Evolutionary conservation across 2,888 invertebrate species (phyloP), one percentile per base, ranked within the genome.

Genomic region (Liodrosophila aerea): DNA sequence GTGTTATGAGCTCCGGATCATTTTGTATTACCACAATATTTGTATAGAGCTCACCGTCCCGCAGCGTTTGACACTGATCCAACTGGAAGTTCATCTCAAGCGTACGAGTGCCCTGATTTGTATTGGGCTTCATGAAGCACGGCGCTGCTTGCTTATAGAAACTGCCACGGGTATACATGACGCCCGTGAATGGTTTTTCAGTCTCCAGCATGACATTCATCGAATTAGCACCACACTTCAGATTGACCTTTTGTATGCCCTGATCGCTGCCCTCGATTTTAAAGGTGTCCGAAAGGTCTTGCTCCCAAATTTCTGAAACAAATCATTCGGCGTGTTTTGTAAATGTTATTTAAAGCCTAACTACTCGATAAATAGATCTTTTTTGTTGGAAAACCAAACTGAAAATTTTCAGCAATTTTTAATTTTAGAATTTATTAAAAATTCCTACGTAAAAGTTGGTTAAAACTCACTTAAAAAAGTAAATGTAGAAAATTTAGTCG

Each of bases 11-110:
- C 72, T 93, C 93, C 43, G 93, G 93, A 87, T 94, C 93, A 73
- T 93, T 92, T 85, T 94, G 93, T 44, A 94, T 90, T 2, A 94
- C 92, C 16, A 94, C 90, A 39, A 93, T 91, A 72, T 93, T 93
- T 0, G 91, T 91, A 81, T 92, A 93, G 3, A 92, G 90, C 34
- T 92, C 91, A 9, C 91, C 92, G 54, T 92, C 90, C 67, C 91
- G 90, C 61, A 90, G 86, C 0, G 93, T 92, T 69, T 92, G 91
- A 63, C 93, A 93, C 68, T 92, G 90, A 71, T 92, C 90, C 54
- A 93, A 88, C 29, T 91, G 91, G 73, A 93, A 92, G 68, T 91
- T 91, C 89, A 93, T 91, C 56, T 91, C 91, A 65, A 92, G 90
- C 2, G 90, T 88, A 40, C 90, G 89, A 3, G 91, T 90, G 2